Evolutionary conservation across 2,888 invertebrate genomes (phyloP).

Genomic region (Tridacna crocea): DNA sequence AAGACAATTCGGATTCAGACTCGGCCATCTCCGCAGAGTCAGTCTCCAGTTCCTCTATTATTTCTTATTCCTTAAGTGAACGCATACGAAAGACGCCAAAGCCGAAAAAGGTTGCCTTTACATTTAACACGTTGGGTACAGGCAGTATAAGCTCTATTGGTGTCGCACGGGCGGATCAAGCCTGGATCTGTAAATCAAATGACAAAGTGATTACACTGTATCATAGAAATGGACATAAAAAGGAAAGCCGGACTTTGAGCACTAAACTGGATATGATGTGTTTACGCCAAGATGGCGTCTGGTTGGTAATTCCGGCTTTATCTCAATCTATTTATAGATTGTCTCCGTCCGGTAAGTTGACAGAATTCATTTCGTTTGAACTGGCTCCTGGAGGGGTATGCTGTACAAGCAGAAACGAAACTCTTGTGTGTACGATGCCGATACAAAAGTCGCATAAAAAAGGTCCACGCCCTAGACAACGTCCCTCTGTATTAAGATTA

Average conservation of each 20-base stretch:
- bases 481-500: slow-evolving; percentile 44
- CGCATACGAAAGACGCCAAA: slow-evolving; percentile 11
- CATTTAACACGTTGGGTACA: slow-evolving; percentile 45
- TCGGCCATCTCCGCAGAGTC: slow-evolving; percentile 28
- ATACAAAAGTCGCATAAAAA: slow-evolving; percentile 60
- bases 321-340: slow-evolving; percentile 49
- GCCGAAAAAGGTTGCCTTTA: slow-evolving; percentile 27
- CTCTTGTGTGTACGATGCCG: slow-evolving; percentile 44
- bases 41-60: slow-evolving; percentile 25
- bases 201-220: slow-evolving; percentile 47
- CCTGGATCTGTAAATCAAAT: slow-evolving; percentile 48
- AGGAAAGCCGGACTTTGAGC: slow-evolving; percentile 44
- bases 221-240: slow-evolving; percentile 57
- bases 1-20: slow-evolving; percentile 54
- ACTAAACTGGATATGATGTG: slow-evolving; percentile 41
- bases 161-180: slow-evolving; percentile 39
- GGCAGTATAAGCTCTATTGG: slow-evolving; percentile 46
- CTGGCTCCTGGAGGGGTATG: slow-evolving; percentile 47
- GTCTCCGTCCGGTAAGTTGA: slow-evolving; percentile 31
- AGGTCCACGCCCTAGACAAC: slow-evolving; percentile 42
- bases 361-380: slow-evolving; percentile 49
- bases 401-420: slow-evolving; percentile 52
- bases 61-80: slow-evolving; percentile 36
- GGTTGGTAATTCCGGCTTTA: slow-evolving; percentile 42
- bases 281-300: slow-evolving; percentile 40